Conservation (phyloP, 2,797 vertebrate genomes). For the Thripadectes ignobilis region DNA sequence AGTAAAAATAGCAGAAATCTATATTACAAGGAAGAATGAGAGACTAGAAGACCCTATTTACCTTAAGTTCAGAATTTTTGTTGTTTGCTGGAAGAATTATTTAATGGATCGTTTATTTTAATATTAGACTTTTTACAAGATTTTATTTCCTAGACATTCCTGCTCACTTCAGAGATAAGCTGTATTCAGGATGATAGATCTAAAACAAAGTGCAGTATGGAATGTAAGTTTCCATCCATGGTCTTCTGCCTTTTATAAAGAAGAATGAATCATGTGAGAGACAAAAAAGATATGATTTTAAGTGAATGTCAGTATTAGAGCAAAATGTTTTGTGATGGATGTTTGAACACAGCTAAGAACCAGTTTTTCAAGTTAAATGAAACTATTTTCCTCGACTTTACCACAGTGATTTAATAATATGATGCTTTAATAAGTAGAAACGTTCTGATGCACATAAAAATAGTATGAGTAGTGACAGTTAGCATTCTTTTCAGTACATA, state of each 20-base stretch:
- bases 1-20: background rate
- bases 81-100: slow-evolving; percentile 43
- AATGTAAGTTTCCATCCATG: background rate
- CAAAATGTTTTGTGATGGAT: background rate
- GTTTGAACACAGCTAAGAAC: background rate
- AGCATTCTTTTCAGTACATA: background rate
- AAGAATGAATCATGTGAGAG: background rate
- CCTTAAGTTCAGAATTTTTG: background rate
- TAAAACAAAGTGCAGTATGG: background rate
- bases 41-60: background rate
- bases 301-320: background rate
- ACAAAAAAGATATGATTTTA: background rate
- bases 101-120: slow-evolving; percentile 43
- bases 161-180: background rate
- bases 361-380: background rate
- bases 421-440: background rate
- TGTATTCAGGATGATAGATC: background rate
- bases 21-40: background rate
- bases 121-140: background rate
- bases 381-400: background rate
- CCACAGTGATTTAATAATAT: background rate
- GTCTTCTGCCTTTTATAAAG: slow-evolving; percentile 22
- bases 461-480: background rate
- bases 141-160: slow-evolving; percentile 37
- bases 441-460: background rate